Base-by-base conservation (phyloP, 2,797 vertebrate species). In the Monodelphis domestica region DNA sequence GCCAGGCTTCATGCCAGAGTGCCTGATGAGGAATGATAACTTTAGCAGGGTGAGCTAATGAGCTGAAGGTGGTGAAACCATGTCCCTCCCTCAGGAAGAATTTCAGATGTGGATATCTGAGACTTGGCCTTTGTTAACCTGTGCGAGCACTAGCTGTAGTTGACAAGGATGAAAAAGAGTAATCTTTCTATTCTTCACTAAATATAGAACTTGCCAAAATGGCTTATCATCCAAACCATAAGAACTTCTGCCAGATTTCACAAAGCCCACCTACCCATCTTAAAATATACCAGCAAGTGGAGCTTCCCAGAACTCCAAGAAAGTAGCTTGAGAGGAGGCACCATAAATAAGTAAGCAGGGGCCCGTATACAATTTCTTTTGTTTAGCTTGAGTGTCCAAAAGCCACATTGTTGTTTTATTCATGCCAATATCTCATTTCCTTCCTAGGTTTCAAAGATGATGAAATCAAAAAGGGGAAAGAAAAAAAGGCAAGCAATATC, bases 351-450 rank as follows among this genome's bases (percentile, higher is more conserved):
- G 95, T 98, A 98, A 99, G 97, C 95, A 97, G 91, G 93, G 95
- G 96, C 91, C 91, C 90, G 98, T 98, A 97, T 99, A 98, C 97
- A 95, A 95, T 99, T 99, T 98, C 98, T 97, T 98, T 98, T 98
- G 98, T 98, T 97, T 96, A 97, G 95, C 97, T 97, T 98, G 97
- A 97, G 97, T 98, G 96, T 97, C 97, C 96, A 98, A 98, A 98
- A 96, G 91, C 96, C 96, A 96, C 97, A 97, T 98, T 98, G 96
- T 94, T 98, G 96, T 98, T 98, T 99, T 99, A 99, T 99, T 99
- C 97, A 99, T 98, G 97, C 28, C 51, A 95, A 98, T 98, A 97
- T 99, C 98, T 97, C 93, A 95, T 99, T 98, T 98, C 98, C 95
- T 92, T 96, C 98, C 95, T 98, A 97, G 95, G 96, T 99, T 99